phyloP scores from a whole-genome alignment of 2,113 vertebrate genomes.

The Nerophis lumbriciformis region DNA sequence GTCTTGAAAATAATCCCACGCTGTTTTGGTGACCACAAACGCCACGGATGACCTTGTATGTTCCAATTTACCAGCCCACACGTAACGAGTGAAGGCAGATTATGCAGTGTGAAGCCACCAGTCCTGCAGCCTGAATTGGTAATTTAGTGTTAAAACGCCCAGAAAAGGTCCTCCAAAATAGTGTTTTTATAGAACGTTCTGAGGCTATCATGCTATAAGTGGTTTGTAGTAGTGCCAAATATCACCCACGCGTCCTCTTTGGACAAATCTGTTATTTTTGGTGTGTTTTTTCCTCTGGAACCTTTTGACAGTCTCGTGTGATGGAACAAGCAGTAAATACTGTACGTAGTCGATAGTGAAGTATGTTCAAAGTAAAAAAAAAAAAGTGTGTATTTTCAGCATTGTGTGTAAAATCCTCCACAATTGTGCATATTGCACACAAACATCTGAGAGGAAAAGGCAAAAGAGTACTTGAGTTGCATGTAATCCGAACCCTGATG shows the following conservation, averaged over 20 bases:
- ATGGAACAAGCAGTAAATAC: constrained; percentile 7
- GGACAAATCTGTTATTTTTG: neutral
- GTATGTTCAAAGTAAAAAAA: constrained; percentile 32
- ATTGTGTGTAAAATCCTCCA: constrained; percentile 37
- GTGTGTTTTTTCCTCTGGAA: neutral
- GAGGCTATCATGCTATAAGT: constrained; percentile 17
- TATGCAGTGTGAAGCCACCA: neutral
- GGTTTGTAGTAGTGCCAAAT: constrained; percentile 6
- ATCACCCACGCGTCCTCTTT: constrained; percentile 23
- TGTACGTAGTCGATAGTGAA: constrained; percentile 23
- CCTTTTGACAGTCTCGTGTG: constrained; percentile 29
- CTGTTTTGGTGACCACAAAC: neutral
- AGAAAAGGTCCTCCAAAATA: neutral
- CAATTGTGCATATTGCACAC: no score
- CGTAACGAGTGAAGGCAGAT: neutral
- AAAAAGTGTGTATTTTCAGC: constrained; percentile 8
- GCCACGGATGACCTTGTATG: neutral
- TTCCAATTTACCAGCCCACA: neutral
- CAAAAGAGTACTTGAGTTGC: no score
- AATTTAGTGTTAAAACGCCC: neutral
- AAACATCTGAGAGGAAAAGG: no score
- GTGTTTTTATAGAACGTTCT: neutral
- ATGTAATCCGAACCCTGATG: no score
- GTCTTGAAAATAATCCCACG: neutral
- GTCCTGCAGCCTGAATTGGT: neutral